Evolutionary conservation across 2,888 invertebrate genomes (phyloP).

Genomic region (Oxytorus armatus): DNA sequence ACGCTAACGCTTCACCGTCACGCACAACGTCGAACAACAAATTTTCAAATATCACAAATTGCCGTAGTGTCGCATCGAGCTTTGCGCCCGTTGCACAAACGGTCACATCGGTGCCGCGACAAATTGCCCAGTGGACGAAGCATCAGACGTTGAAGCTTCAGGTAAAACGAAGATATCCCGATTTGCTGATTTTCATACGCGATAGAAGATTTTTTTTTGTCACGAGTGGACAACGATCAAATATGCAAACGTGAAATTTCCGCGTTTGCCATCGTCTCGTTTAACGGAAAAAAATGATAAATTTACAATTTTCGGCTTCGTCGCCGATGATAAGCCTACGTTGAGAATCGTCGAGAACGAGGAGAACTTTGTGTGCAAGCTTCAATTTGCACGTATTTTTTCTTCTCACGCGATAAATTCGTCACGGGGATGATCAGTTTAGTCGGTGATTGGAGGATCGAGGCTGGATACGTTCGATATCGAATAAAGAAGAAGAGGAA

Average conservation of each 20-base stretch:
- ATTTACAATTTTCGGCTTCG: no score
- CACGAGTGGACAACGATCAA: slow-evolving; percentile 7
- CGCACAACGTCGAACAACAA: slow-evolving; percentile 76
- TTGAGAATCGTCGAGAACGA: no score
- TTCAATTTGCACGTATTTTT: no score
- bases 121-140: slow-evolving; percentile 82
- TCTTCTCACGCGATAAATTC: no score
- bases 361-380: no score
- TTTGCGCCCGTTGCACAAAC: slow-evolving; percentile 68
- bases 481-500: slow-evolving; percentile 27
- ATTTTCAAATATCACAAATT: slow-evolving; percentile 55
- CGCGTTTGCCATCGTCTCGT: no score
- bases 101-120: slow-evolving; percentile 72
- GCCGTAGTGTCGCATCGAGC: slow-evolving; percentile 60
- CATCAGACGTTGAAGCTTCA: slow-evolving; percentile 82
- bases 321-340: no score
- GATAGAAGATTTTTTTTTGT: neutral
- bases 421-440: neutral
- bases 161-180: slow-evolving; percentile 71
- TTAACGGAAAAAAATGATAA: no score
- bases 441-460: neutral
- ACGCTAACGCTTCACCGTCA: slow-evolving; percentile 74
- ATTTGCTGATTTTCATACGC: no score
- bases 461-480: slow-evolving; percentile 1
- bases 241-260: no score